Conservation (phyloP, 2,888 invertebrate species). For the Pollenia labialis region DNA sequence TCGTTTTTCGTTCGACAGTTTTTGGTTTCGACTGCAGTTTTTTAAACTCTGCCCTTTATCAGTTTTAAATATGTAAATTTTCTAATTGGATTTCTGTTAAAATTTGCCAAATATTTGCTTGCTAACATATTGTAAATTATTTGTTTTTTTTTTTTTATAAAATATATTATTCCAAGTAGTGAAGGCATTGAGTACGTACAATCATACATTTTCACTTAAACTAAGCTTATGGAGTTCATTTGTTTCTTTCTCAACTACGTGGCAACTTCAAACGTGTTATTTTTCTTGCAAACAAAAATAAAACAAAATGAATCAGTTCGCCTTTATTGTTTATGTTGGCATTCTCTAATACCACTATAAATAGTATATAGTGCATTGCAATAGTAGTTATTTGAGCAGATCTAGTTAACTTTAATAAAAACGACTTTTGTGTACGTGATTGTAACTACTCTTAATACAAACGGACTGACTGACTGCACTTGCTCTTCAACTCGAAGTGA, state of each 20-base stretch:
- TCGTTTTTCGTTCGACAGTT: too few species aligned
- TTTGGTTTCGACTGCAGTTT: too few species aligned
- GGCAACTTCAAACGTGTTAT: constrained; percentile 18
- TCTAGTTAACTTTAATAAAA: constrained; percentile 73
- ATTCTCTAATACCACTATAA: constrained; percentile 44
- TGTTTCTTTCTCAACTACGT: constrained; percentile 15
- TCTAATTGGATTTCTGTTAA: too few species aligned
- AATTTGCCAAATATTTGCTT: too few species aligned
- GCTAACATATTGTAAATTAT: too few species aligned
- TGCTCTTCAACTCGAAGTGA: background rate
- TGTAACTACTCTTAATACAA: constrained; percentile 36
- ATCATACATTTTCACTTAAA: background rate
- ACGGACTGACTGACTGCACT: constrained; percentile 34
- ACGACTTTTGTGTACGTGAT: constrained; percentile 70
- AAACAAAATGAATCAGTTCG: constrained; percentile 45
- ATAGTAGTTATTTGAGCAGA: constrained; percentile 65
- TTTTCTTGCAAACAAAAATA: constrained; percentile 13
- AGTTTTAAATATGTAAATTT: too few species aligned
- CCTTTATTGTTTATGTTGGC: constrained; percentile 41
- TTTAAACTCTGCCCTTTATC: too few species aligned
- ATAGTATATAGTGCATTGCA: constrained; percentile 36
- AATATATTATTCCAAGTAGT: background rate
- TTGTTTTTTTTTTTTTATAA: too few species aligned
- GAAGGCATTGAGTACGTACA: background rate
- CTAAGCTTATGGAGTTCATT: constrained; percentile 14